phyloP scores from a whole-genome alignment of 2,888 invertebrate species.

The Lithodes maja region DNA sequence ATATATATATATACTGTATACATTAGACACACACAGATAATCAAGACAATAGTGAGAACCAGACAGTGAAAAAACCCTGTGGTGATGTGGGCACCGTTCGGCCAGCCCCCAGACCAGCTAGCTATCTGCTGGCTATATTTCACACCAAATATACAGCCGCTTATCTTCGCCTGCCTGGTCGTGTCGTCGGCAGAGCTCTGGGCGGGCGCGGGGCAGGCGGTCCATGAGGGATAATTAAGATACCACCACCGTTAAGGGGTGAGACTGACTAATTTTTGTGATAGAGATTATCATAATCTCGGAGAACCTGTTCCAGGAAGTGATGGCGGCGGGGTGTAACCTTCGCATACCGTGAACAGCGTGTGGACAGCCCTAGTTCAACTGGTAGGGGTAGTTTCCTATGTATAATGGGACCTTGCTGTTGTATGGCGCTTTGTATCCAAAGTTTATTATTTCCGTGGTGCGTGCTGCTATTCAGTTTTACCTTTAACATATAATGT shows the following conservation, averaged over 20 bases:
- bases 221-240: slow-evolving; percentile 46
- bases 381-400: too few species aligned
- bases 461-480: too few species aligned
- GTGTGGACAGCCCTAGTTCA: neutral
- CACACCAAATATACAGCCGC: slow-evolving; percentile 45
- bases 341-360: neutral
- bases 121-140: slow-evolving; percentile 45
- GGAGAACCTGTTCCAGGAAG: slow-evolving; percentile 28
- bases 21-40: slow-evolving; percentile 1
- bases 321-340: slow-evolving; percentile 5
- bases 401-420: too few species aligned
- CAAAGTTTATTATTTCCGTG: too few species aligned
- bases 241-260: slow-evolving; percentile 31
- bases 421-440: too few species aligned
- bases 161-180: slow-evolving; percentile 24
- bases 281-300: slow-evolving; percentile 40
- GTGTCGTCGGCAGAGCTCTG: neutral
- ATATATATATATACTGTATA: neutral
- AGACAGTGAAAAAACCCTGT: neutral
- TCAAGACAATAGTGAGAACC: neutral
- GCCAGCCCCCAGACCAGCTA: neutral
- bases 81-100: neutral
- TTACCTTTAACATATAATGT: too few species aligned
- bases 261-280: slow-evolving; percentile 52
- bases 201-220: slow-evolving; percentile 1